phyloP scores from a whole-genome alignment of 2,797 vertebrate genomes.

The Harpagifer antarcticus region DNA sequence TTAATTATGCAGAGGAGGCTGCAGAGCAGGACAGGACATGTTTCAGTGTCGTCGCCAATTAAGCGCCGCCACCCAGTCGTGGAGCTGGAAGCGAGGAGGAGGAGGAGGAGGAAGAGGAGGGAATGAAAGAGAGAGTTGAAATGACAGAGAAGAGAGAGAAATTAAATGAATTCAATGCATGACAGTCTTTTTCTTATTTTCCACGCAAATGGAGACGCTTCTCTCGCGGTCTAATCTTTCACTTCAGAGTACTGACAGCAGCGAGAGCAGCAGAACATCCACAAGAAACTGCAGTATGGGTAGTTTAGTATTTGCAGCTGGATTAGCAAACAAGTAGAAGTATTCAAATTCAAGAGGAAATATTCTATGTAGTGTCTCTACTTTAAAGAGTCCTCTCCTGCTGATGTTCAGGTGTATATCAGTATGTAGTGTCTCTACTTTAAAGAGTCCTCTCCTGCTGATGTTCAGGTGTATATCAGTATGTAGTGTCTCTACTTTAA shows the following conservation, averaged over 20 bases:
- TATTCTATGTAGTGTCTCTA: too few relatives aligned
- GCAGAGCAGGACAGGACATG: conserved; percentile 79
- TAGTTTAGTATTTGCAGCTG: background rate
- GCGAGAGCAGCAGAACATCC: background rate
- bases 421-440: too few relatives aligned
- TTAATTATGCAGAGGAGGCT: conserved; percentile 78
- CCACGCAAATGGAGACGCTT: conserved; percentile 42
- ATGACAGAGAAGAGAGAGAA: conserved; percentile 41
- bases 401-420: too few relatives aligned
- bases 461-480: too few relatives aligned
- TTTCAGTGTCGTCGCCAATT: conserved; percentile 83
- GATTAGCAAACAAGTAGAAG: background rate
- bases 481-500: too few relatives aligned
- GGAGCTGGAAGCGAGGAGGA: conserved; percentile 46
- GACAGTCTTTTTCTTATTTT: conserved; percentile 46
- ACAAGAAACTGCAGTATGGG: background rate
- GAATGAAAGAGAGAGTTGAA: conserved; percentile 42
- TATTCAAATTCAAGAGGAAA: too few relatives aligned
- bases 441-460: too few relatives aligned
- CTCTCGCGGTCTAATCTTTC: conserved; percentile 15
- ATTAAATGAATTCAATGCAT: conserved; percentile 38
- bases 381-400: too few relatives aligned
- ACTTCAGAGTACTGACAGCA: conserved; percentile 13
- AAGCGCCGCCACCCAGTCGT: conserved; percentile 73
- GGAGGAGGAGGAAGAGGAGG: background rate